phyloP scores from a whole-genome alignment of 92 coral and sea anemone genomes.

The Bergia puertoricense region DNA sequence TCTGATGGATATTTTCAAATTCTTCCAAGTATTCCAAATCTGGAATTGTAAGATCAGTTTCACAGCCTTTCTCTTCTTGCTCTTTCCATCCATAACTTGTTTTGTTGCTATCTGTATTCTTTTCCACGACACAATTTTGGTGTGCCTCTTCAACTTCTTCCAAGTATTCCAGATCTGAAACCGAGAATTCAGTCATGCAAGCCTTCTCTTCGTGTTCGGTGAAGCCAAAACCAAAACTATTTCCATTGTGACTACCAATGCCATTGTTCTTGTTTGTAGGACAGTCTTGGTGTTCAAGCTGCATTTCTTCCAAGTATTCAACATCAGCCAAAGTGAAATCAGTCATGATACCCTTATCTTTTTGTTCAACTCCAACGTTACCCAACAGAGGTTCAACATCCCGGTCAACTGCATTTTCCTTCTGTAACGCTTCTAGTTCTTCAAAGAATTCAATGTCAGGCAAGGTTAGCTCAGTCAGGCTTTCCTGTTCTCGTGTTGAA shows the following conservation, averaged over 20 bases:
- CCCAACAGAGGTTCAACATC: not conserved
- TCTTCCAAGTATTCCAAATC: constrained; percentile 53
- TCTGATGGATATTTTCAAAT: constrained; percentile 35
- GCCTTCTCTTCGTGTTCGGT: constrained; percentile 52
- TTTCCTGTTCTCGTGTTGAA: constrained; percentile 56
- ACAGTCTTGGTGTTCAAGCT: constrained; percentile 24
- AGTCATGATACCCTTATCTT: constrained; percentile 57
- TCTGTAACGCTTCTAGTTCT: constrained; percentile 56
- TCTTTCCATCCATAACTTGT: constrained; percentile 6
- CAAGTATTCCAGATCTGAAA: constrained; percentile 63
- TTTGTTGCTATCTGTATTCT: not conserved
- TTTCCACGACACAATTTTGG: not conserved
- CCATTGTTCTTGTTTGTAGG: not conserved
- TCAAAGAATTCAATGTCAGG: constrained; percentile 70
- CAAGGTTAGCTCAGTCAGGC: constrained; percentile 63
- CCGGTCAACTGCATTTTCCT: constrained; percentile 11
- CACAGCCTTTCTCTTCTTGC: constrained; percentile 38
- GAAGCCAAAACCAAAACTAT: constrained; percentile 20
- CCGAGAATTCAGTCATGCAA: constrained; percentile 61
- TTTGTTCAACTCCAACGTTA: constrained; percentile 23
- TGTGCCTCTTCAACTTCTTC: constrained; percentile 46
- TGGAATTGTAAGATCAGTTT: constrained; percentile 48
- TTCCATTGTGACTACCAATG: not conserved
- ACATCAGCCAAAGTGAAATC: constrained; percentile 62
- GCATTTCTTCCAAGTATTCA: constrained; percentile 44